Evolutionary conservation across 2,888 invertebrate genomes (phyloP), one percentile per base, ranked within the genome.

Genomic region (Parnassius orleans): DNA sequence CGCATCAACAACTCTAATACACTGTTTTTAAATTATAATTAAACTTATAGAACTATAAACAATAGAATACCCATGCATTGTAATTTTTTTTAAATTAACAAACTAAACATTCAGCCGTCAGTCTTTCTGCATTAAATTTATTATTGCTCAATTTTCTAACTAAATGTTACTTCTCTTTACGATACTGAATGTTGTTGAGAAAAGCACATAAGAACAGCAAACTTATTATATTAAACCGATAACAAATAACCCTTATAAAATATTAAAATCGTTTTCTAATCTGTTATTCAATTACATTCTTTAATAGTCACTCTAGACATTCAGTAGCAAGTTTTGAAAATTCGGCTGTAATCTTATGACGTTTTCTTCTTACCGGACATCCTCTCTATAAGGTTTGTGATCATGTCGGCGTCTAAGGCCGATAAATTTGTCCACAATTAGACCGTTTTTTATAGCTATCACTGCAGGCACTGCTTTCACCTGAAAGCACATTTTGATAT

Each of bases 381-480:
- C 74, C 95, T 95, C 66, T 94, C 93, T 77, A 97, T 95, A 67
- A 97, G 93, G 64, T 93, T 94, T 61, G 96, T 95, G 76, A 97
- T 96, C 94, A 95, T 95, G 72, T 94, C 93, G 0, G 95, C 93
- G 78, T 96, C 96, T 0, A 96, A 97, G 83, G 0, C 97, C 97
- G 69, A 97, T 96, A 80, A 97, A 97, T 82, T 97, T 97, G 83
- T 97, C 96, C 15, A 96, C 95, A 57, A 97, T 95, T 33, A 96
- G 92, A 2, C 97, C 97, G 78, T 96, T 95, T 60, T 94, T 94
- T 58, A 97, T 95, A 10, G 96, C 97, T 79, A 97, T 93, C 10
- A 96, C 95, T 1, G 95, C 95, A 41, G 96, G 96, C 0, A 96
- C 96, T 43, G 96, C 96, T 86, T 96, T 96, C 0, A 96, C 96